Percentiles rank a stretch among this genome's conserved stretches.
phyloP scores from a whole-genome alignment of 2,797 vertebrate genomes.

The Stomatorhinus walkeri region DNA sequence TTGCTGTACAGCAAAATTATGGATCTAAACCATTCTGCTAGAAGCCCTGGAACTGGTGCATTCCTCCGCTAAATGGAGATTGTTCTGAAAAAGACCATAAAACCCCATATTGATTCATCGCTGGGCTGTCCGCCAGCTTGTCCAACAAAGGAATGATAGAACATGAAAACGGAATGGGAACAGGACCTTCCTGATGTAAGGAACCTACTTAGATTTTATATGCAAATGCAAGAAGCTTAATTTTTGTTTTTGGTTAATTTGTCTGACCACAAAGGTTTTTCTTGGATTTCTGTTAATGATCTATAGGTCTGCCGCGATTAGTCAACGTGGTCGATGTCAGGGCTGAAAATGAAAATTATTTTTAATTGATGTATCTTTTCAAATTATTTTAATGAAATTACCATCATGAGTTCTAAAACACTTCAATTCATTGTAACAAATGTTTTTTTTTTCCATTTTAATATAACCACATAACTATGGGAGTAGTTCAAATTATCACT shows the following conservation, averaged over 20 bases:
- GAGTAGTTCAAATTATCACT: background rate
- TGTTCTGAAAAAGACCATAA: background rate
- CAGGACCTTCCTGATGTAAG: background rate
- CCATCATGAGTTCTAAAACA: background rate
- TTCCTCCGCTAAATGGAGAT: background rate
- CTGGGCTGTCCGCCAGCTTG: background rate
- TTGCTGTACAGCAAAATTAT: background rate
- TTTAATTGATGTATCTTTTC: background rate
- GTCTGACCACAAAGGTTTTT: no score
- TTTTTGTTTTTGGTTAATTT: background rate
- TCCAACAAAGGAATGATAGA: constrained; percentile 3
- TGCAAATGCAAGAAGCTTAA: background rate
- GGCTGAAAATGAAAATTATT: background rate
- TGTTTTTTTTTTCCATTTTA: background rate
- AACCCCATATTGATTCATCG: background rate
- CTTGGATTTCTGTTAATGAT: background rate
- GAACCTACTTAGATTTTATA: background rate
- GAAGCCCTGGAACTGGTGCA: background rate
- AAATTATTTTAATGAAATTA: background rate
- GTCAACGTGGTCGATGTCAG: background rate
- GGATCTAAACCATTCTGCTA: background rate
- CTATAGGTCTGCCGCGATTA: background rate
- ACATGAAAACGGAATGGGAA: background rate
- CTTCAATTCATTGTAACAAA: background rate
- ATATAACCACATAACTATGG: background rate